A percentile compares a stretch with the other conserved stretches of the same genome.
Evolutionary conservation across 2,797 vertebrate genomes (phyloP).

Genomic region (Arremon aurantiirostris): DNA sequence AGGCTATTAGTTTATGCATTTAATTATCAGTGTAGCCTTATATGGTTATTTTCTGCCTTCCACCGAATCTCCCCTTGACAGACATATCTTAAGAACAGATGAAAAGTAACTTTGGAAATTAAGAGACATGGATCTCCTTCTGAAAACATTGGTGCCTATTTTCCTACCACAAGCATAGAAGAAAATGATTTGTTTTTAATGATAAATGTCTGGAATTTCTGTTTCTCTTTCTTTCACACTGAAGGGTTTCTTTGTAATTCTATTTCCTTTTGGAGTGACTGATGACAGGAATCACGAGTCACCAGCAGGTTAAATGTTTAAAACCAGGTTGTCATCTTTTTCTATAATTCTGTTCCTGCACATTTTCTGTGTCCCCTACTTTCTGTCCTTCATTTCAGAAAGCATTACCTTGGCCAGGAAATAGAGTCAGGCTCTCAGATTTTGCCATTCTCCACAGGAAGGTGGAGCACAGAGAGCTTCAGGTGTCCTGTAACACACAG

Average conservation of each 20-base stretch:
- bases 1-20: conserved; percentile 33
- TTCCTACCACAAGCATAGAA: not conserved
- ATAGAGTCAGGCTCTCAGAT: not conserved
- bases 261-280: not conserved
- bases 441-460: not conserved
- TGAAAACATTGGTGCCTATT: not conserved
- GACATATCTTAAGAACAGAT: not conserved
- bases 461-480: not conserved
- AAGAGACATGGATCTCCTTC: not conserved
- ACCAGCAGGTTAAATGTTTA: not conserved
- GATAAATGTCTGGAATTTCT: not conserved
- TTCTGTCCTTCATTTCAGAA: not conserved
- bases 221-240: not conserved
- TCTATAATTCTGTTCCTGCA: not conserved
- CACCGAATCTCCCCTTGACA: not conserved
- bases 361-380: not conserved
- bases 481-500: not conserved
- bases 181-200: not conserved
- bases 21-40: conserved; percentile 11
- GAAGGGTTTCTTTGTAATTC: not conserved
- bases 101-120: not conserved
- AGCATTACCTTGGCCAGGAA: not conserved
- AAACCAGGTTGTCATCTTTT: not conserved
- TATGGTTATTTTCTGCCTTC: not conserved
- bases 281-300: not conserved